Base-by-base conservation (phyloP, 2,888 invertebrate genomes). In the Ditylenchus weischeri region DNA sequence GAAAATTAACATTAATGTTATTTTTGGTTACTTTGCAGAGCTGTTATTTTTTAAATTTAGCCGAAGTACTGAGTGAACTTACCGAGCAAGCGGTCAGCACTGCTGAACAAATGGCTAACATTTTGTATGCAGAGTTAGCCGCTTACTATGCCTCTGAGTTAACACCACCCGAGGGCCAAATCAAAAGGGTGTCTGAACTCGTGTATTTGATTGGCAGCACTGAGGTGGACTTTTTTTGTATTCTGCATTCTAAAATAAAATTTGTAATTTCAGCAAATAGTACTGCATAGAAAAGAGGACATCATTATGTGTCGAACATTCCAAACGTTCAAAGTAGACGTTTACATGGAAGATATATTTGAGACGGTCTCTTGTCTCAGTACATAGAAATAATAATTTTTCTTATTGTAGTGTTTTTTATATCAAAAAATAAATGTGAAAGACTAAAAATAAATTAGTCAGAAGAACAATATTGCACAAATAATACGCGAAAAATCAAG, bases 71-170 rank as follows among this genome's bases (percentile, higher is more conserved):
- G 21, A 23, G 15, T 29, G 64, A 72, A 50, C 64, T 71, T 21
- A 29, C 60, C 19, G 58, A 66, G 18, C 48, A 63, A 19, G 67
- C 72, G 18, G 43, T 58, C 6, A 19, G 13, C 18, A 19, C 66
- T 8, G 71, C 68, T 5, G 68, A 71, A 49, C 59, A 72, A 35
- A 71, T 72, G 71, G 58, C 38, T n/a, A 43, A 54, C 15, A 35
- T 54, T 11, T 60, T 71, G 13, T 64, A 69, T 51, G 62, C 35
- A 47, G 71, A 71, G 38, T 49, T 71, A 5, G 50, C 38, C 49
- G 51, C 62, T n/a, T 71, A 69, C 43, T 71, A 71, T 64, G 47
- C 43, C 13, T 43, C n/a, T 23, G 23, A 51, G 19, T 18, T 54
- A 29, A 35, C 47, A 35, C 43, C 62, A 35, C 43, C 36, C n/a